Evolutionary conservation across 1,140 invertebrate species (phyloP), one percentile per base, ranked within the genome.

Genomic region (Chrysoperla carnea): DNA sequence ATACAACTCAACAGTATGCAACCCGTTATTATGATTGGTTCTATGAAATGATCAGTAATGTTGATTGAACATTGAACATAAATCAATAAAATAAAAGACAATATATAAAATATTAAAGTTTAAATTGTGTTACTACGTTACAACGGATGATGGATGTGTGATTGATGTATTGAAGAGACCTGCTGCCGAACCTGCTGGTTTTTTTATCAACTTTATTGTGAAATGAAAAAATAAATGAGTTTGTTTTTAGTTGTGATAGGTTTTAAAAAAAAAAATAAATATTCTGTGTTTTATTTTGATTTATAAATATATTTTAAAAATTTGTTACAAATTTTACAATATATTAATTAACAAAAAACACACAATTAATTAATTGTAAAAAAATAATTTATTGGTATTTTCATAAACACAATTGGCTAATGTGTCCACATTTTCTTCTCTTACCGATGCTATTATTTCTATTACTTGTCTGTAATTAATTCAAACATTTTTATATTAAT

Each of bases 21-120:
- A 63, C 62, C 28, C 63, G 73, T 48, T 81, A 78, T 50, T 81
- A 76, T 52, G 70, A 75, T 49, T 80, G 77, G 75, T 69, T 82
- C 35, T 73, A 79, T 57, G 69, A 82, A 56, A 81, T 23, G 17
- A 23, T 23, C 2, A 23, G 17, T 23, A 23, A 23, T 23, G 2
- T 23, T 23, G 17, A 23, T 5, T 23, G 17, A 23, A 23, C 5
- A 23, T n/a, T n/a, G 17, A 23, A n/a, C n/a, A n/a, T n/a, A 83
- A 57, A 71, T 81, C 15, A 53, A 58, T 45, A 54, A 49, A 17
- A 52, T 60, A 38, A 56, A 57, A 53, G 58, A 52, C 54, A 23
- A 29, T 38, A 11, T 13, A 43, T 17, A 31, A 31, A 31, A 31
- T 11, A 35, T 35, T 35, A 11, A 11, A 9, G 31, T 23, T 23